A percentile compares a stretch with the other conserved stretches of the same genome.
phyloP scores from a whole-genome alignment of 2,888 invertebrate species.

The Athrips mouffetella region DNA sequence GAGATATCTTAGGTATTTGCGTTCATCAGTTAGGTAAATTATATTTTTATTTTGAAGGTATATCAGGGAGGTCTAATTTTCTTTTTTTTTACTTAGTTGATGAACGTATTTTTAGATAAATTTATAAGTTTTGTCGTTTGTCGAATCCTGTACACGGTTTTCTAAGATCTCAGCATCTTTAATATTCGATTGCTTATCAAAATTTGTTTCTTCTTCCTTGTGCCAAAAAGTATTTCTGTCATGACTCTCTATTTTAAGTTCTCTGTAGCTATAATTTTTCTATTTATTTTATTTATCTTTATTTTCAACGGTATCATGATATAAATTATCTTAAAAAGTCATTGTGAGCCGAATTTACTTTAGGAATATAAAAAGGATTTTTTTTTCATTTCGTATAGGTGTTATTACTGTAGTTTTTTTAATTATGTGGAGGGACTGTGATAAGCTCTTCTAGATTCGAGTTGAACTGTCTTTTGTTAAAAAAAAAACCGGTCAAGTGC shows the following conservation, averaged over 20 bases:
- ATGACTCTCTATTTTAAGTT: slow-evolving; percentile 53
- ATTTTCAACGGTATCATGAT: not conserved
- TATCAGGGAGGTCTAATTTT: not conserved
- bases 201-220: slow-evolving; percentile 47
- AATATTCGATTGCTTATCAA: slow-evolving; percentile 39
- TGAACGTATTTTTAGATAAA: slow-evolving; percentile 27
- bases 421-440: no score
- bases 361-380: no score
- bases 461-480: no score
- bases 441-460: no score
- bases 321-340: no score
- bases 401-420: no score
- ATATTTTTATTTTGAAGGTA: not conserved
- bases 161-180: slow-evolving; percentile 66
- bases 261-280: slow-evolving; percentile 42
- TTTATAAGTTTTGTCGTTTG: slow-evolving; percentile 36
- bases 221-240: slow-evolving; percentile 65
- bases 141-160: slow-evolving; percentile 64
- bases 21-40: not conserved
- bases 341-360: no score
- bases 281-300: slow-evolving; percentile 58
- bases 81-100: not conserved
- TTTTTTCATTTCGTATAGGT: no score
- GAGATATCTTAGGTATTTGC: slow-evolving; percentile 27
- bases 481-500: no score